phyloP scores from a whole-genome alignment of 2,797 vertebrate species.

The Crenichthys baileyi region DNA sequence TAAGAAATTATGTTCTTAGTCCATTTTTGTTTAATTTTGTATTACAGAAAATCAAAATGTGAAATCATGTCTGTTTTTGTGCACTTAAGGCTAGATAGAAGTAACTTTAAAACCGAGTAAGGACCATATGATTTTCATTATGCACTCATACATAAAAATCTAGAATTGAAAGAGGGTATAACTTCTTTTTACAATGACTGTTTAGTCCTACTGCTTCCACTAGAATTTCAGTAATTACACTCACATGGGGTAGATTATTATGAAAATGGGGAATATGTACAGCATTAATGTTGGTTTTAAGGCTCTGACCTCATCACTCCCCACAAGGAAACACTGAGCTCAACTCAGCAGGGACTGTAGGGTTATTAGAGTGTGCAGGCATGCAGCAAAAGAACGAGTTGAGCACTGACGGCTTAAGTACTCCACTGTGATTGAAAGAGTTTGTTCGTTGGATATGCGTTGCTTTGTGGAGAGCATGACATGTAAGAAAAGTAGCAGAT shows the following conservation, averaged over 20 bases:
- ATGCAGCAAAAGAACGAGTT: conserved; percentile 39
- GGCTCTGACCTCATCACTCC: conserved; percentile 35
- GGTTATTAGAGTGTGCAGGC: conserved; percentile 36
- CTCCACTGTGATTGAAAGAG: conserved; percentile 34
- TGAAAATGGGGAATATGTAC: conserved; percentile 28
- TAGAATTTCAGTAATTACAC: not conserved
- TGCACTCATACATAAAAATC: not conserved
- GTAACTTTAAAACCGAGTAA: too few relatives aligned
- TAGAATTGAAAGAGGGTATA: not conserved
- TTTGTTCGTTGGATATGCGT: conserved; percentile 9
- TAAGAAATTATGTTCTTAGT: too few relatives aligned
- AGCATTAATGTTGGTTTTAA: conserved; percentile 22
- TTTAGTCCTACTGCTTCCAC: not conserved
- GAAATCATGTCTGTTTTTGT: too few relatives aligned
- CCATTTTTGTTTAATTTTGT: too few relatives aligned
- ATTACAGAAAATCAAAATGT: too few relatives aligned
- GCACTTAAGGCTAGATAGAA: too few relatives aligned
- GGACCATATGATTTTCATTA: not conserved
- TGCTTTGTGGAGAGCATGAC: conserved; percentile 5
- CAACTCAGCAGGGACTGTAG: conserved; percentile 33
- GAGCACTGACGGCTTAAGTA: conserved; percentile 34
- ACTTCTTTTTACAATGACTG: not conserved
- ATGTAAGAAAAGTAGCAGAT: not conserved
- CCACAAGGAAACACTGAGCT: conserved; percentile 30
- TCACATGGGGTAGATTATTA: conserved; percentile 13